These are phyloP conservation scores for Eurytemora carolleeae DNA, from an alignment of 1,140 invertebrate genomes.

Conservation along the genomic window DNA sequence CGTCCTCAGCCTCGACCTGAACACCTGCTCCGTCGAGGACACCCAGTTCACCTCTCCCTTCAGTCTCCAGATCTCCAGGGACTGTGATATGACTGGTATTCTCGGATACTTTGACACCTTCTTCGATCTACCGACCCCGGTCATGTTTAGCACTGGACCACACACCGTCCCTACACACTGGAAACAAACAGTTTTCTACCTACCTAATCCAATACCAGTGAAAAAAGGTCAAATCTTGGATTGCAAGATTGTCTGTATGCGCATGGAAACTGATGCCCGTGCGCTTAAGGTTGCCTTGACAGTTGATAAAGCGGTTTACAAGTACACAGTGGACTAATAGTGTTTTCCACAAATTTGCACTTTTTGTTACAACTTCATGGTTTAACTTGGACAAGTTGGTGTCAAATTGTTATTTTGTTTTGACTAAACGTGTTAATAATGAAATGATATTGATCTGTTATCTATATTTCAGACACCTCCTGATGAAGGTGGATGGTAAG, in stretches of 20 bases:
- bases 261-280: neutral
- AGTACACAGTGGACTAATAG: neutral
- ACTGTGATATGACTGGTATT: conserved; percentile 60
- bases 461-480: too few relatives aligned
- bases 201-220: conserved; percentile 47
- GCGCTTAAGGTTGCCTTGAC: neutral
- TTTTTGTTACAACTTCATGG: too few relatives aligned
- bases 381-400: too few relatives aligned
- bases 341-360: too few relatives aligned
- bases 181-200: conserved; percentile 91
- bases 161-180: conserved; percentile 63
- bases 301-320: neutral
- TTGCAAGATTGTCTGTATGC: neutral
- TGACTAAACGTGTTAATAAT: too few relatives aligned
- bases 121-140: conserved; percentile 47
- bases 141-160: conserved; percentile 53
- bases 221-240: conserved; percentile 23
- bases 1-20: conserved; percentile 52
- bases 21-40: conserved; percentile 54
- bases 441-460: too few relatives aligned
- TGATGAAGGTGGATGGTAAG: too few relatives aligned
- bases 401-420: too few relatives aligned
- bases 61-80: conserved; percentile 40
- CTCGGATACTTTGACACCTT: conserved; percentile 83
- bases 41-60: conserved; percentile 61